These are phyloP conservation scores for Phrixothrix hirtus DNA, from an alignment of 2,888 invertebrate species.

Conservation along the genomic window DNA sequence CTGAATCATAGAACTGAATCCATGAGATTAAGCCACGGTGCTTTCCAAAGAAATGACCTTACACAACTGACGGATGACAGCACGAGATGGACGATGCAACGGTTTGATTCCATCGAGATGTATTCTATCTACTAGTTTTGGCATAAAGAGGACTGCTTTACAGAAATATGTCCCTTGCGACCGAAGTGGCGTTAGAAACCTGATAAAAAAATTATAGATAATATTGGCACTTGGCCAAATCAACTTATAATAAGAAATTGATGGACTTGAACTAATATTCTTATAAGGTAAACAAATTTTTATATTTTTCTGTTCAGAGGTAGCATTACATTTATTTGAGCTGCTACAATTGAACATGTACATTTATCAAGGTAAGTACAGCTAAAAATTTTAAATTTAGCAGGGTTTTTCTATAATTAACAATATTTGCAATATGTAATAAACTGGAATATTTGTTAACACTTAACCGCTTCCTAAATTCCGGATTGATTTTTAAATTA, in stretches of 20 bases:
- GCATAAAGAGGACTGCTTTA: conserved; percentile 18
- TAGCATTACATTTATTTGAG: background rate
- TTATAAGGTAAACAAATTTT: background rate
- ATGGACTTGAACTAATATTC: background rate
- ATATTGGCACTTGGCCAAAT: conserved; percentile 16
- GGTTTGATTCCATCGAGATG: conserved; percentile 10
- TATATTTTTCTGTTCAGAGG: background rate
- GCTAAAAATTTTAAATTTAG: no score
- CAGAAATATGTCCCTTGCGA: conserved; percentile 23
- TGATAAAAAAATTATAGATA: conserved; percentile 25
- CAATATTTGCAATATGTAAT: no score
- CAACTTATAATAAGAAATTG: no score
- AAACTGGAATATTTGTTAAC: no score
- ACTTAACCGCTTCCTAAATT: no score
- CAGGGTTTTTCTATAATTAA: no score
- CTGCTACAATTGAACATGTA: no score
- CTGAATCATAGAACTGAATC: conserved; percentile 43
- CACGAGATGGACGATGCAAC: conserved; percentile 15
- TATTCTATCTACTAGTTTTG: conserved; percentile 7
- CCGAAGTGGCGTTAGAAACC: conserved; percentile 12
- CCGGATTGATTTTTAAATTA: no score
- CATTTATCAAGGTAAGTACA: no score
- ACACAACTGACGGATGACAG: conserved; percentile 10
- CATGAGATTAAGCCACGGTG: conserved; percentile 23
- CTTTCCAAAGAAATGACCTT: conserved; percentile 21